phyloP scores from a whole-genome alignment of 2,797 vertebrate species.

The Parotocinclus haroldoi region DNA sequence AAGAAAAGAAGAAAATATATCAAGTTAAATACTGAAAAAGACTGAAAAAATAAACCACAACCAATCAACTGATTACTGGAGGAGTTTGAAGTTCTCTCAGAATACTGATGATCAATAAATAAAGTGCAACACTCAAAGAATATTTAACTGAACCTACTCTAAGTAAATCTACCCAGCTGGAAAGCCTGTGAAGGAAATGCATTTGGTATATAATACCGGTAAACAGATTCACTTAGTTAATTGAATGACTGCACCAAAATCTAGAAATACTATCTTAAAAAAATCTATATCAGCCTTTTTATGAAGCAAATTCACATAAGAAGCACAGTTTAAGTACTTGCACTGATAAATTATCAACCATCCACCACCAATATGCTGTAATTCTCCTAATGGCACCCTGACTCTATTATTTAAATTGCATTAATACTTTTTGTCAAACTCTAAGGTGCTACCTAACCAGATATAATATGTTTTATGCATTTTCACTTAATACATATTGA shows the following conservation, averaged over 20 bases:
- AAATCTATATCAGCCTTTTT: conserved; percentile 1
- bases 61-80: conserved; percentile 8
- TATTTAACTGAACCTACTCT: conserved; percentile 48
- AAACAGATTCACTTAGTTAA: conserved; percentile 4
- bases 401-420: too few species aligned
- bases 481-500: background rate
- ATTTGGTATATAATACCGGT: conserved; percentile 11
- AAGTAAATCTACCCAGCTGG: conserved; percentile 39
- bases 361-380: background rate
- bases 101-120: conserved; percentile 71
- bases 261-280: background rate
- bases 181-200: conserved; percentile 36
- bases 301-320: conserved; percentile 3
- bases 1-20: background rate
- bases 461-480: conserved; percentile 12
- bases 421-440: background rate
- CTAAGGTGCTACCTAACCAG: background rate
- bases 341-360: conserved; percentile 13
- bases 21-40: conserved; percentile 14
- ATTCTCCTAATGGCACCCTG: background rate
- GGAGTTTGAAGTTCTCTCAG: conserved; percentile 26
- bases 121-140: conserved; percentile 72
- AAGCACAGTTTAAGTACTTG: background rate
- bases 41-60: conserved; percentile 14
- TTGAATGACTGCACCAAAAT: background rate